These are phyloP conservation scores for Ypsolopha sequella DNA, from an alignment of 2,888 invertebrate genomes.

Conservation along the genomic window DNA sequence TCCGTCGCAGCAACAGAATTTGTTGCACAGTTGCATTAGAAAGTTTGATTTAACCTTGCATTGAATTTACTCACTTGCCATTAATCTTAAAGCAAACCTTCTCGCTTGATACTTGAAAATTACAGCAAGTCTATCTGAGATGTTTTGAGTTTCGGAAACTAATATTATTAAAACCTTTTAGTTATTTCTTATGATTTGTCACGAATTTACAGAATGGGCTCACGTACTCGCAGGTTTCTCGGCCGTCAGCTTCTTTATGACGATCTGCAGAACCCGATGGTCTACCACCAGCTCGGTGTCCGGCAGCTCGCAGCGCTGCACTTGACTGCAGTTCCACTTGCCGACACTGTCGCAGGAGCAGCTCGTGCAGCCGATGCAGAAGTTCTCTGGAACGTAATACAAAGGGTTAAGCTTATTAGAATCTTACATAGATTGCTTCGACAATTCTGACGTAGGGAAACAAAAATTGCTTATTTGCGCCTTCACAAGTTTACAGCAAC, in stretches of 20 bases:
- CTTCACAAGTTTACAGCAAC: too few species aligned
- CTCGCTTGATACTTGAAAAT: too few species aligned
- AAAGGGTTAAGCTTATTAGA: neutral
- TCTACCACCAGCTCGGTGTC: constrained; percentile 16
- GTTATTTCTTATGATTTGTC: neutral
- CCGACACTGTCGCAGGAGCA: constrained; percentile 27
- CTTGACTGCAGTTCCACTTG: constrained; percentile 27
- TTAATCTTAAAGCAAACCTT: too few species aligned
- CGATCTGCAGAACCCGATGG: constrained; percentile 22
- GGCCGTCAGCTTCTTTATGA: constrained; percentile 23
- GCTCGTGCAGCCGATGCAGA: constrained; percentile 29
- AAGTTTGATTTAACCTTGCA: too few species aligned
- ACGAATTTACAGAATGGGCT: neutral
- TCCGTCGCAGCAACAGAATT: too few species aligned
- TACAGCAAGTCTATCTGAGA: too few species aligned
- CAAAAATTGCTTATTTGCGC: too few species aligned
- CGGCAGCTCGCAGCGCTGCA: constrained; percentile 18
- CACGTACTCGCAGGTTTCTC: constrained; percentile 14
- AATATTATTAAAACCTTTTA: neutral
- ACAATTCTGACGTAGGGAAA: too few species aligned
- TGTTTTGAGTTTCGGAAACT: neutral
- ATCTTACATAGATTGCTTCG: too few species aligned
- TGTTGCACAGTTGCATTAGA: too few species aligned
- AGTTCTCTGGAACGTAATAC: constrained; percentile 24
- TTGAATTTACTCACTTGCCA: too few species aligned